Evolutionary conservation across 2,797 vertebrate genomes (phyloP), one percentile per base, ranked within the genome.

Genomic region (Ptychobarbus kaznakovi): DNA sequence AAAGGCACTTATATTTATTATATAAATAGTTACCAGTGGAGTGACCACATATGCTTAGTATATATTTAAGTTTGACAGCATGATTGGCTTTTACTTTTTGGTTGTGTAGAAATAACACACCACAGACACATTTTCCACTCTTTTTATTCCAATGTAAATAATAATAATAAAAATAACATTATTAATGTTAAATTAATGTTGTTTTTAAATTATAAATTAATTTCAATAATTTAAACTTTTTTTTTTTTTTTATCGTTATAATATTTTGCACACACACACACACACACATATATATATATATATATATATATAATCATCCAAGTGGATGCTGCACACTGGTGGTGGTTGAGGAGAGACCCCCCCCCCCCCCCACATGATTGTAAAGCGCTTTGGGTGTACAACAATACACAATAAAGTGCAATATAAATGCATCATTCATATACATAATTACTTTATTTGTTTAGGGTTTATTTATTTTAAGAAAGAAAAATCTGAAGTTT

Each of bases 51-150:
- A 12, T 63, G 12, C 20, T 49, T 32, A 7, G 18, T 35, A 32
- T 65, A 32, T 65, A 65, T 65, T 49, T 63, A 63, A 49, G 25
- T 82, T 61, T 61, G 69, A 63, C 53, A 6, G 6, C 7, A n/a
- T 11, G 40, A 74, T 63, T 73, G 15, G 10, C 16, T 28, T 81
- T 81, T 58, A 32, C 49, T 32, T 61, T 44, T 73, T 82, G 40
- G 20, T 73, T 38, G 3, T 73, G 58, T 65, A 65, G 8, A 83
- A 83, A 20, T 83, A 63, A 46, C 51, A 74, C 25, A 11, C 18
- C 16, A n/a, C 18, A 12, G 58, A 65, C 20, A 51, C n/a, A 5
- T 61, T 4, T 16, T 63, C 40, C 9, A 35, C 3, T 28, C 20
- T 75, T 75, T 74, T 13, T 53, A 53, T 35, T 75, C 12, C n/a